Evolutionary conservation across 2,888 invertebrate species (phyloP), one percentile per base, ranked within the genome.

Genomic region (Habrosyne pyritoides): DNA sequence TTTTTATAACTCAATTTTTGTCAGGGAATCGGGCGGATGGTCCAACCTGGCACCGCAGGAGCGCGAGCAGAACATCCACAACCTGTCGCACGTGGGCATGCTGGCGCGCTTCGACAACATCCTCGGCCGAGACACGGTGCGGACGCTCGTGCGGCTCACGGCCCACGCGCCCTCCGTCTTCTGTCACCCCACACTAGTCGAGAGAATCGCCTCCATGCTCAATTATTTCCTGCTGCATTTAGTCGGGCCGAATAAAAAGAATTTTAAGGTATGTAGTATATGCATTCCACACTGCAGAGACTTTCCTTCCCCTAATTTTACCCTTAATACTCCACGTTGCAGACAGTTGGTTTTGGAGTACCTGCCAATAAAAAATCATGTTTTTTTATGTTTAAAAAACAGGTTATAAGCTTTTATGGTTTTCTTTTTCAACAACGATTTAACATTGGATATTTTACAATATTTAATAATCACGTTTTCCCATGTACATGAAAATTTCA

Each of bases 71-170:
- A 96, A 96, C 78, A 92, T 96, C 55, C 86, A 93, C 0, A 95
- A 95, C 73, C 89, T 97, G 48, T 94, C 95, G 26, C 96, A 97
- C 74, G 93, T 95, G 50, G 97, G 97, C 28, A 96, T 96, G 95
- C 89, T 97, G 71, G 98, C 98, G 0, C 94, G 96, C 60, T 98
- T 98, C 87, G 97, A 99, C 87, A 99, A 99, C 87, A 97, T 98
- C 67, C 93, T 99, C 59, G 98, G 98, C 0, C 94, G 95, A 53
- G 96, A 98, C 85, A 99, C 99, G 0, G 97, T 98, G 59, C 95
- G 95, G 56, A 95, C 97, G 7, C 92, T 99, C 7, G 96, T 96
- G 70, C 93, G 96, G 56, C 91, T 98, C 53, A 96, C 97, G 0
- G 94, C 95, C 0, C 91, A 97, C 95, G 80, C 95, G 93, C 81